These are phyloP conservation scores for Dolichoris vasculosae DNA, from an alignment of 1,140 invertebrate species.

Conservation along the genomic window DNA sequence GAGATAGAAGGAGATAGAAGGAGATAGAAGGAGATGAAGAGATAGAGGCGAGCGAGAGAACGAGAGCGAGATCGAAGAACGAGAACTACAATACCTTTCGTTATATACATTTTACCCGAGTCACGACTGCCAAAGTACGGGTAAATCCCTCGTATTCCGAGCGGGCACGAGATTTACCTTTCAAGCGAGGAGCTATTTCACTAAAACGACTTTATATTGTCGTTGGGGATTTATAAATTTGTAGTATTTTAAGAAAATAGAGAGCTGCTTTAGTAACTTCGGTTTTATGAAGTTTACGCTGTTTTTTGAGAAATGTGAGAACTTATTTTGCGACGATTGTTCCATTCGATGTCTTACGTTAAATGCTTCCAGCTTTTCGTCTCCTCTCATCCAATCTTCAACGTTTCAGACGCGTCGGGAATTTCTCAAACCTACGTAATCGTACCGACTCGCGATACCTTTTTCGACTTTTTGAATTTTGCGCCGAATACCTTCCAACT, in stretches of 20 bases:
- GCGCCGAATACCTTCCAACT: too few relatives aligned
- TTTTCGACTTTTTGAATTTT: too few relatives aligned
- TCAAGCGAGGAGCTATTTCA: conserved; percentile 14
- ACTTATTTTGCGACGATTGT: background rate
- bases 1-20: background rate
- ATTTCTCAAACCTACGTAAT: too few relatives aligned
- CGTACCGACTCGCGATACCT: too few relatives aligned
- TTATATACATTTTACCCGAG: conserved; percentile 33
- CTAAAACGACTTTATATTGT: conserved; percentile 43
- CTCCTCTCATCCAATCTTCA: too few relatives aligned
- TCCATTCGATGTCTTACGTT: background rate
- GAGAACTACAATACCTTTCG: conserved; percentile 45
- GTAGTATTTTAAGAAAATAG: conserved; percentile 13
- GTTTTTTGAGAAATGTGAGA: background rate
- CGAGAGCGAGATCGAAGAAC: background rate
- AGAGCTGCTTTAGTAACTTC: background rate
- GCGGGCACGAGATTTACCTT: conserved; percentile 20
- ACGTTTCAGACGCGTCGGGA: too few relatives aligned
- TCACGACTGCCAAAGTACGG: conserved; percentile 25
- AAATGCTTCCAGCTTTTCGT: too few relatives aligned
- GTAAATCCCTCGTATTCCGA: conserved; percentile 31
- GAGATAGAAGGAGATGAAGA: background rate
- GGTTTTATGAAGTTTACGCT: background rate
- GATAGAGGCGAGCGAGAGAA: background rate
- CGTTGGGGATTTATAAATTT: conserved; percentile 41